phyloP scores from a whole-genome alignment of 2,888 invertebrate genomes.

The Suillia variegata region DNA sequence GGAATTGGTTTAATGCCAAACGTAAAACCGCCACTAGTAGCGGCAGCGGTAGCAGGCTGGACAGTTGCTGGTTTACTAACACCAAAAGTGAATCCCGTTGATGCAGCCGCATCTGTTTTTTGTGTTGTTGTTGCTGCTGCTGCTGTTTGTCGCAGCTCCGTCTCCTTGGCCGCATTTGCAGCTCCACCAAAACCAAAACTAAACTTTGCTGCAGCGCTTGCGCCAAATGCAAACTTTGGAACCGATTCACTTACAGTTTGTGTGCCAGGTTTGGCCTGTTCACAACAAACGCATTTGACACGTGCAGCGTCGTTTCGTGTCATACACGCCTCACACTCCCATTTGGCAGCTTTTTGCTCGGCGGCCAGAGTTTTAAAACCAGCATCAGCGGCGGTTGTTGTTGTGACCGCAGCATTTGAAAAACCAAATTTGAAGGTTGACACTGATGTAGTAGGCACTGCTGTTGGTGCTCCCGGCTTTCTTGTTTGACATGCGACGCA shows the following conservation, averaged over 20 bases:
- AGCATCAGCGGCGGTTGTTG: constrained; percentile 37
- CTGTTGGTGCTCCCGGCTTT: constrained; percentile 50
- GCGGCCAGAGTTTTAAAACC: constrained; percentile 57
- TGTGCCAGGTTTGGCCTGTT: constrained; percentile 63
- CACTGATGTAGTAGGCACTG: constrained; percentile 22
- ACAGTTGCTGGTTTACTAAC: constrained; percentile 13
- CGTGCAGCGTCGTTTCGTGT: constrained; percentile 64
- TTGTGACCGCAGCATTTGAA: background rate
- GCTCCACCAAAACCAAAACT: constrained; percentile 52
- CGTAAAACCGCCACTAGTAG: constrained; percentile 20
- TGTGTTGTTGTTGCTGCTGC: constrained; percentile 14
- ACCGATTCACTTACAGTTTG: constrained; percentile 30
- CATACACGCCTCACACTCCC: constrained; percentile 70
- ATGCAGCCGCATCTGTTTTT: constrained; percentile 23
- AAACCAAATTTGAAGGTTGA: constrained; percentile 38
- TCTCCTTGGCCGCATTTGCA: constrained; percentile 35
- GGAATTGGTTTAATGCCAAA: constrained; percentile 25
- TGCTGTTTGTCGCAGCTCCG: constrained; percentile 29
- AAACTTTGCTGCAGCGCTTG: constrained; percentile 46
- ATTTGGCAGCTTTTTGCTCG: constrained; percentile 58
- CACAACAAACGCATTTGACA: constrained; percentile 67
- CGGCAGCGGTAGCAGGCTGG: constrained; percentile 3
- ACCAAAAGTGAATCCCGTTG: constrained; percentile 20
- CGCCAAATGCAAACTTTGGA: constrained; percentile 50
- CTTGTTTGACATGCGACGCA: constrained; percentile 66